Base-by-base conservation (phyloP, 2,888 invertebrate species). In the Noctua fimbriata region DNA sequence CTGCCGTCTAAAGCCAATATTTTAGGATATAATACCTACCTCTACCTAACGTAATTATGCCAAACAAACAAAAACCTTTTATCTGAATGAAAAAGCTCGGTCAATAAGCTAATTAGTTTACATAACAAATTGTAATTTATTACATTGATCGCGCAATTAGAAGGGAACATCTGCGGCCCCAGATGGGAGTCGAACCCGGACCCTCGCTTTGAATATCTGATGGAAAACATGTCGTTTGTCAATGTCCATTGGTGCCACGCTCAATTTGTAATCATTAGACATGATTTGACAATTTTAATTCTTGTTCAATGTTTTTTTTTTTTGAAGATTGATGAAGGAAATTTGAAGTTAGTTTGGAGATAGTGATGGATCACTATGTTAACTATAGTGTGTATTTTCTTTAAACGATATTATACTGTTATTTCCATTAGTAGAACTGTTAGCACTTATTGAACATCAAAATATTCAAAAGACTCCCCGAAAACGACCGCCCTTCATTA, bases 101-200 rank as follows among this genome's bases (percentile, higher is more conserved):
- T 69, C 79, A 84, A 84, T 78, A 66, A 71, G 66, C 60, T 88
- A 85, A 86, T 88, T 72, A 87, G 83, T 88, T 86, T 81, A 88
- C 87, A 81, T 73, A 67, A 74, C 83, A 81, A 89, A 87, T 89
- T 83, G 82, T 86, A 85, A 87, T 89, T 89, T 91, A 91, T 92
- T 90, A 89, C 87, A 81, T 84, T 87, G 88, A 88, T 89, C 88
- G 87, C 83, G 88, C 89, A 90, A 93, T 94, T 93, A 93, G 89
- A 76, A 87, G 83, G 78, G 84, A 86, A 78, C 93, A 93, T 91
- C 93, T 93, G 93, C 74, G 90, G 81, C 88, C 89, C 73, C 90
- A 89, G 87, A 82, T 85, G 89, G 89, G 90, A 88, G 84, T 88
- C 89, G 87, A 89, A 91, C 89, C 87, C 65, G 82, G 84, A 82